Evolutionary conservation across 1,140 invertebrate genomes (phyloP), one percentile per base, ranked within the genome.

Genomic region (Achatina immaculata): DNA sequence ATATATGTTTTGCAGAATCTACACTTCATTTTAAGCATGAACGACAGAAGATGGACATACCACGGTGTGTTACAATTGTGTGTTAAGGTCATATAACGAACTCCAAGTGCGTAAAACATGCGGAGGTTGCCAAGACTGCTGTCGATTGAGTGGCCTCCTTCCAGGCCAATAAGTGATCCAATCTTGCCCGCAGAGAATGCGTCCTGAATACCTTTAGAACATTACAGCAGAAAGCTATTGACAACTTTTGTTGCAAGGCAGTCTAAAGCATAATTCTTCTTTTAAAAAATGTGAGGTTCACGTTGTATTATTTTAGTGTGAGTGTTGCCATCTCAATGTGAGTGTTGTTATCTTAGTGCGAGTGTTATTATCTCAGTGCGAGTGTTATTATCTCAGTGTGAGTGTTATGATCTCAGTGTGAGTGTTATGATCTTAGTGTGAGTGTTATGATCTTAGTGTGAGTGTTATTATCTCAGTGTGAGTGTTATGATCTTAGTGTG

Each of bases 1-100:
- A n/a, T n/a, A n/a, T n/a, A n/a, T n/a, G n/a, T n/a, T n/a, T n/a
- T n/a, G n/a, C n/a, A n/a, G n/a, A n/a, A n/a, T n/a, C n/a, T n/a
- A n/a, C n/a, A n/a, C n/a, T n/a, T n/a, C n/a, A n/a, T n/a, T n/a
- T n/a, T n/a, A n/a, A n/a, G n/a, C n/a, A n/a, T n/a, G n/a, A n/a
- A n/a, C n/a, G n/a, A n/a, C n/a, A n/a, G n/a, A n/a, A n/a, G n/a
- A 51, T 11, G 11, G 48, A 83, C 84, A 42, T 94, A 95, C 95
- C 95, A 96, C 7, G 95, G 95, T 1, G 95, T 95, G 88, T 95
- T 95, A 89, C 95, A 96, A 58, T 94, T 95, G 73, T 95, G 95
- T 0, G 95, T 96, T 0, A 96, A 90, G 0, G 95, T 96, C 87
- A 96, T 93, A 89, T 96, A 96, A 42, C 95, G 92, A 6, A 95